phyloP scores from a whole-genome alignment of 2,113 vertebrate genomes.

The Probosciger aterrimus region DNA sequence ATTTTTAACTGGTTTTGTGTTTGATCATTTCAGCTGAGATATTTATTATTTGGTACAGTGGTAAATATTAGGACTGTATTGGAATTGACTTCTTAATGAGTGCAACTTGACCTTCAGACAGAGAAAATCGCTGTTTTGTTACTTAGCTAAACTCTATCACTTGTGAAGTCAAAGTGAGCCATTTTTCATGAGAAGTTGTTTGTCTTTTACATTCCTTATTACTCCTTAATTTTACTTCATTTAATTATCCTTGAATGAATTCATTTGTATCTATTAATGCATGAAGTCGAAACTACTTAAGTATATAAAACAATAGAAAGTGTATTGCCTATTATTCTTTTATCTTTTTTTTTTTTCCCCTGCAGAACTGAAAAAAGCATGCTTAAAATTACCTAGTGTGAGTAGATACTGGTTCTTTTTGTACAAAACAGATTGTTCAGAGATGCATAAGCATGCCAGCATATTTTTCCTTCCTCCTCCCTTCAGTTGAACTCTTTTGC shows the following conservation, averaged over 20 bases:
- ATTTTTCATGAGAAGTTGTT: neutral
- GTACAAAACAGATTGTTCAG: neutral
- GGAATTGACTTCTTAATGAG: neutral
- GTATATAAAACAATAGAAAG: neutral
- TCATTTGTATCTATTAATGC: neutral
- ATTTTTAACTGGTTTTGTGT: neutral
- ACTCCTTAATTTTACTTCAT: neutral
- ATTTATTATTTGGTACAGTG: neutral
- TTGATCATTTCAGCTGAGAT: neutral
- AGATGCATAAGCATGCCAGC: neutral
- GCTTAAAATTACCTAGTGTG: neutral
- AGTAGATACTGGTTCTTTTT: neutral
- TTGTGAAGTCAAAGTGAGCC: neutral
- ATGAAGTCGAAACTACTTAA: neutral
- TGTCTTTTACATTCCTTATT: neutral
- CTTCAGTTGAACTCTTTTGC: neutral
- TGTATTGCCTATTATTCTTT: neutral
- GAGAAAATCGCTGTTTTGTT: neutral
- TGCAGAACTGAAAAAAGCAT: neutral
- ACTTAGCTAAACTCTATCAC: neutral
- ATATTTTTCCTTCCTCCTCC: neutral
- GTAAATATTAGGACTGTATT: neutral
- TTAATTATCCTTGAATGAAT: neutral
- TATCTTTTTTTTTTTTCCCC: neutral
- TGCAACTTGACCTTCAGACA: neutral